Evolutionary conservation across 2,888 invertebrate genomes (phyloP).

Genomic region (Cataglyphis albicans): DNA sequence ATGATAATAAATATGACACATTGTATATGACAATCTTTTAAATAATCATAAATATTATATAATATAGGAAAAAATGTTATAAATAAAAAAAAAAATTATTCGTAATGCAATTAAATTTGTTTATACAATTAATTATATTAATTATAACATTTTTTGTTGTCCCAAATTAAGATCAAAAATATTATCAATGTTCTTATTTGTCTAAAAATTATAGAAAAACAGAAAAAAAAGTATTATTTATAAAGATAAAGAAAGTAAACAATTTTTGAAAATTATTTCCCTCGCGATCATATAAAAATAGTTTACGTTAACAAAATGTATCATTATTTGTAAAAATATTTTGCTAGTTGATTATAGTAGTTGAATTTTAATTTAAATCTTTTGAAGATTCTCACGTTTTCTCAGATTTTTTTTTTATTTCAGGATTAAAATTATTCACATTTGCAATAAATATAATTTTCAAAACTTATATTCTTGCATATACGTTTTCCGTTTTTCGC

Average conservation of each 20-base stretch:
- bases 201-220: slow-evolving; percentile 24
- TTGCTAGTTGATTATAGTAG: slow-evolving; percentile 79
- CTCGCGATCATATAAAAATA: neutral
- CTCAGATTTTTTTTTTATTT: neutral
- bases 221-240: slow-evolving; percentile 1
- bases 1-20: neutral
- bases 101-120: neutral
- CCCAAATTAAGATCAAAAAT: neutral
- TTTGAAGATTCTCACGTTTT: slow-evolving; percentile 24
- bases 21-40: neutral
- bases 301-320: slow-evolving; percentile 60
- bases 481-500: neutral
- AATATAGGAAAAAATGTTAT: neutral
- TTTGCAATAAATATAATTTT: slow-evolving; percentile 7
- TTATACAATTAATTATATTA: neutral
- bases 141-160: neutral
- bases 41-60: neutral
- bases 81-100: neutral
- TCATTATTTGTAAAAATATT: slow-evolving; percentile 67
- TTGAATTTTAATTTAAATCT: slow-evolving; percentile 57
- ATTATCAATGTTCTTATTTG: neutral
- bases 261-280: slow-evolving; percentile 21
- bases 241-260: neutral
- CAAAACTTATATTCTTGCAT: neutral
- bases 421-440: neutral